Evolutionary conservation across 2,888 invertebrate genomes (phyloP).

Genomic region (Ormyrus thymus): DNA sequence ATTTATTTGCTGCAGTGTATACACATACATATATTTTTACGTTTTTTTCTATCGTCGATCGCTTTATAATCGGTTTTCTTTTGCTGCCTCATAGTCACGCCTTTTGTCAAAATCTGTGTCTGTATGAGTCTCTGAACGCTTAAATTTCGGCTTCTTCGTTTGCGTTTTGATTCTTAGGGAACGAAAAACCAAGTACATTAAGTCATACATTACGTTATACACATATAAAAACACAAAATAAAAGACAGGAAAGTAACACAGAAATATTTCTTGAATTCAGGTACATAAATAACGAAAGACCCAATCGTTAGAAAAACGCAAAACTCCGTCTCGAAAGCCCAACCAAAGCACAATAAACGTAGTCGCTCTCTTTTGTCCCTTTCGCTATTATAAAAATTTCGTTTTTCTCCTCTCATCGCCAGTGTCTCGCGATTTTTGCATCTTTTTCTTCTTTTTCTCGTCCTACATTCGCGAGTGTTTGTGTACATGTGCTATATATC

Average conservation of each 20-base stretch:
- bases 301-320: conserved; percentile 25
- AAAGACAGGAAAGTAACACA: background rate
- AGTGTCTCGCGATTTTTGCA: background rate
- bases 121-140: conserved; percentile 37
- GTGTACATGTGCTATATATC: too few species aligned
- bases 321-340: background rate
- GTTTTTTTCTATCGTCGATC: background rate
- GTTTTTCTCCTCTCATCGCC: background rate
- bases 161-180: conserved; percentile 30
- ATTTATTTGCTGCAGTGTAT: too few species aligned
- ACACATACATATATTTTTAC: background rate
- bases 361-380: background rate
- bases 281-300: conserved; percentile 45
- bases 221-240: too few species aligned
- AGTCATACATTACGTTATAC: background rate
- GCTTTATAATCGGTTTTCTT: conserved; percentile 22
- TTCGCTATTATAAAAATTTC: conserved; percentile 10
- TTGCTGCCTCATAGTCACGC: conserved; percentile 7
- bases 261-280: conserved; percentile 36
- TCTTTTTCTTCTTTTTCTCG: too few species aligned
- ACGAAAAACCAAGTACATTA: conserved; percentile 43
- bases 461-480: too few species aligned
- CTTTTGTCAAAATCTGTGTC: background rate
- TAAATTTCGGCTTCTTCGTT: background rate
- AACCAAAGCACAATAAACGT: conserved; percentile 9